Conservation (phyloP, 2,888 invertebrate species). For the Tachina lurida region DNA sequence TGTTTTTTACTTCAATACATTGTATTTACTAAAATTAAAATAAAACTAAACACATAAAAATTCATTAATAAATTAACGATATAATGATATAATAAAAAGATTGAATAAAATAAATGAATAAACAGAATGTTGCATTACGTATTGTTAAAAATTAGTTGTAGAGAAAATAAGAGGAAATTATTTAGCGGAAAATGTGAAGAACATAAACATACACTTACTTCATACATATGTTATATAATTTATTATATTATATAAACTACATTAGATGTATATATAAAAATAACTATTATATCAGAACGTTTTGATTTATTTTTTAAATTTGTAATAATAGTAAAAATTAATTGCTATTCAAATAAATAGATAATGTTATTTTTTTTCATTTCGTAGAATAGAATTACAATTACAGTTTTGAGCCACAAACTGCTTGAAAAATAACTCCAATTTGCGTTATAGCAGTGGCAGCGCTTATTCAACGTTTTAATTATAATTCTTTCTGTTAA, state of each 20-base stretch:
- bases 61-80: constrained; percentile 66
- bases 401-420: constrained; percentile 30
- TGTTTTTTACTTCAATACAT: constrained; percentile 64
- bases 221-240: background rate
- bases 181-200: constrained; percentile 4
- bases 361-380: constrained; percentile 33
- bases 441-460: background rate
- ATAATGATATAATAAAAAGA: constrained; percentile 8
- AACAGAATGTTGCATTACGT: constrained; percentile 22
- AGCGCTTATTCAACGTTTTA: constrained; percentile 6
- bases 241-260: constrained; percentile 23
- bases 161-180: constrained; percentile 8
- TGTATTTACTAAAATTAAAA: constrained; percentile 59
- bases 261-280: constrained; percentile 51
- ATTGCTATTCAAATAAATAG: constrained; percentile 55
- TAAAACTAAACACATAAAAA: constrained; percentile 58
- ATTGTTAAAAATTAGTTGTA: background rate
- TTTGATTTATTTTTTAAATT: constrained; percentile 16
- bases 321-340: constrained; percentile 40
- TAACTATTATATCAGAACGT: constrained; percentile 48
- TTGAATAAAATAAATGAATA: constrained; percentile 2
- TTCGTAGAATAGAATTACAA: constrained; percentile 42
- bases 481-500: constrained; percentile 12
- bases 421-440: background rate
- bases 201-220: constrained; percentile 14